A percentile compares a stretch with the other conserved stretches of the same genome.
Evolutionary conservation across 2,888 invertebrate species (phyloP).

Genomic region (Baronia brevicornis): DNA sequence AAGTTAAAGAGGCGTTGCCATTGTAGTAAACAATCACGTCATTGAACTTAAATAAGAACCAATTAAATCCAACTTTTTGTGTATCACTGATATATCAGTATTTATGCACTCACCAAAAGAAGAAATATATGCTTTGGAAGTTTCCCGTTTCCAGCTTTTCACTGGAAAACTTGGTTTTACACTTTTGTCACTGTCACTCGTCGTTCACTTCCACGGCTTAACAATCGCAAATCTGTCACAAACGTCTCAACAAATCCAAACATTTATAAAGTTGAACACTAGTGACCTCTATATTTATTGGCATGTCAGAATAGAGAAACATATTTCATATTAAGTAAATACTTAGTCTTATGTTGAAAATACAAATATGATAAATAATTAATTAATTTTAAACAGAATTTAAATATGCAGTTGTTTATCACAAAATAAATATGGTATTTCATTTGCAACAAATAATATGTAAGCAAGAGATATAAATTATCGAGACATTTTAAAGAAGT

Average conservation of each 20-base stretch:
- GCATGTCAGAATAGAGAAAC: too few species aligned
- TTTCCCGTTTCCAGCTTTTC: conserved; percentile 24
- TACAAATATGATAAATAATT: too few species aligned
- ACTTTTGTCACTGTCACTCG: conserved; percentile 36
- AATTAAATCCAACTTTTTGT: conserved; percentile 15
- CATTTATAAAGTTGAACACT: too few species aligned
- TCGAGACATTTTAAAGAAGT: too few species aligned
- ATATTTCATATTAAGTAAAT: too few species aligned
- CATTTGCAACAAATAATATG: too few species aligned
- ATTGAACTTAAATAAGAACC: conserved; percentile 50
- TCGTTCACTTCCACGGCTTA: conserved; percentile 23
- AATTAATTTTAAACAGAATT: too few species aligned
- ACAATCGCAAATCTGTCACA: conserved; percentile 30
- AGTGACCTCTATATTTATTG: too few species aligned
- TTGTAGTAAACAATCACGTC: conserved; percentile 75
- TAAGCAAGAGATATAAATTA: too few species aligned
- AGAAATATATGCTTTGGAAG: conserved; percentile 20
- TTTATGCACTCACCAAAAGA: conserved; percentile 36
- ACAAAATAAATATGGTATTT: too few species aligned
- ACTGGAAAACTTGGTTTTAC: conserved; percentile 37
- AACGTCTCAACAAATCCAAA: conserved; percentile 16
- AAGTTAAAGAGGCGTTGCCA: conserved; percentile 74
- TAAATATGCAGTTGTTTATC: too few species aligned
- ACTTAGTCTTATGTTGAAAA: too few species aligned
- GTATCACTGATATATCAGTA: conserved; percentile 21